Evolutionary conservation across 2,888 invertebrate species (phyloP), one percentile per base, ranked within the genome.

Genomic region (Caenorhabditis afra): DNA sequence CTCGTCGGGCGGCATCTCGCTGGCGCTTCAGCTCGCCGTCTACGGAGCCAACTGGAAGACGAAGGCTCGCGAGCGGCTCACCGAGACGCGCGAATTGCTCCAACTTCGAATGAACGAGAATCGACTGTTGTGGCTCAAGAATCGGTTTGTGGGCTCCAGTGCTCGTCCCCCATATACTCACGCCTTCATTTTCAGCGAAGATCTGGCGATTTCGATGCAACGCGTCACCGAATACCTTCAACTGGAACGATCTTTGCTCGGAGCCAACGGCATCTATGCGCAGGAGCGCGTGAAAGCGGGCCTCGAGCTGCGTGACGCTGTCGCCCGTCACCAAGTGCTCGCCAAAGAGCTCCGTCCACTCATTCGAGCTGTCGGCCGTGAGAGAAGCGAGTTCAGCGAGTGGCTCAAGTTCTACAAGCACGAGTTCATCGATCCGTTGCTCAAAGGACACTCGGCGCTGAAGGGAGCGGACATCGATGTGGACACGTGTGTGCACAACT

Each of bases 291-390:
- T 79, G 10, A 73, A 81, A 23, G 76, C 76, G 10, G 79, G 79
- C 16, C 47, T 57, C 3, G 62, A 70, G 14, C 62, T 86, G 10
- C 76, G 82, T 22, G 55, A 64, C 7, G 82, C 82, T 10, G 71
- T 87, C 10, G 58, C 75, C 0, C 68, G 70, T 14, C 86, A 87
- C 61, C 85, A 86, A 16, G 57, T 70, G 3, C 67, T 86, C 29
- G 81, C 85, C 62, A 82, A 82, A 59, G 78, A 81, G 29, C 53
- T 86, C 57, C 77, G 84, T n/a, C 82, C 81, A 4, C 22, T 82
- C 35, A 64, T 87, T 45, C 55, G 85, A 49, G 76, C 55, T 3
- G 57, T 83, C 20, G 77, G 81, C 20, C 68, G 61, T 39, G 81
- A 70, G 8, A 23, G 53, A 11, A 45, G 55, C 50, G 55, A 55